Conservation (phyloP, 2,113 vertebrate species). For the Serilophus lunatus region DNA sequence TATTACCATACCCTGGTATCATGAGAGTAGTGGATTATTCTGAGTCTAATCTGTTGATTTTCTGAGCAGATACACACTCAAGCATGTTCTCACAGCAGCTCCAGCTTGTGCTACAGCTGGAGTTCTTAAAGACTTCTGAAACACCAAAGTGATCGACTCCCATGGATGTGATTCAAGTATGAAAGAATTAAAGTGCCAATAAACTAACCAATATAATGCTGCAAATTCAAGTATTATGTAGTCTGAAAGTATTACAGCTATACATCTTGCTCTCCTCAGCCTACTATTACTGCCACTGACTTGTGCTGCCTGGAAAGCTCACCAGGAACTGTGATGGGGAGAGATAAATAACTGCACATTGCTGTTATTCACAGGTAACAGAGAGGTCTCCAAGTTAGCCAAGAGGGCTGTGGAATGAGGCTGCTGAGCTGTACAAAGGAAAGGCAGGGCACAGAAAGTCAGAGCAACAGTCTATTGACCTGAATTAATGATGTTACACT, state of each 20-base stretch:
- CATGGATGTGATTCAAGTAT: neutral
- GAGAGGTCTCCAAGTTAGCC: slow-evolving; percentile 4
- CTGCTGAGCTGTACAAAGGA: slow-evolving; percentile 37
- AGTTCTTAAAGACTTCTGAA: slow-evolving; percentile 53
- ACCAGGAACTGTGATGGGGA: neutral
- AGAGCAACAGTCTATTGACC: slow-evolving; percentile 38
- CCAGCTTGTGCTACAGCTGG: slow-evolving; percentile 25
- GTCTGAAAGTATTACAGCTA: neutral
- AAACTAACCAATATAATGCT: neutral
- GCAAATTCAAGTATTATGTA: neutral
- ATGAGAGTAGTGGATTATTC: neutral
- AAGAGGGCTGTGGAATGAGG: neutral
- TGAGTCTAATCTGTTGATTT: slow-evolving; percentile 5
- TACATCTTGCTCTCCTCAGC: neutral
- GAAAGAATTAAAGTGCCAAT: neutral
- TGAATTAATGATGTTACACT: neutral
- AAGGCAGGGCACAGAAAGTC: slow-evolving; percentile 27
- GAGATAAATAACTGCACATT: slow-evolving; percentile 29
- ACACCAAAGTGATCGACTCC: neutral
- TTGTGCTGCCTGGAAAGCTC: neutral
- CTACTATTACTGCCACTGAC: neutral
- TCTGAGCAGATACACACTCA: neutral
- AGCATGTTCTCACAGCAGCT: slow-evolving; percentile 1
- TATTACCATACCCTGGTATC: neutral
- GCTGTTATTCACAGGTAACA: slow-evolving; percentile 21